Evolutionary conservation across 1,140 invertebrate genomes (phyloP).

Genomic region (Heliconius congener): DNA sequence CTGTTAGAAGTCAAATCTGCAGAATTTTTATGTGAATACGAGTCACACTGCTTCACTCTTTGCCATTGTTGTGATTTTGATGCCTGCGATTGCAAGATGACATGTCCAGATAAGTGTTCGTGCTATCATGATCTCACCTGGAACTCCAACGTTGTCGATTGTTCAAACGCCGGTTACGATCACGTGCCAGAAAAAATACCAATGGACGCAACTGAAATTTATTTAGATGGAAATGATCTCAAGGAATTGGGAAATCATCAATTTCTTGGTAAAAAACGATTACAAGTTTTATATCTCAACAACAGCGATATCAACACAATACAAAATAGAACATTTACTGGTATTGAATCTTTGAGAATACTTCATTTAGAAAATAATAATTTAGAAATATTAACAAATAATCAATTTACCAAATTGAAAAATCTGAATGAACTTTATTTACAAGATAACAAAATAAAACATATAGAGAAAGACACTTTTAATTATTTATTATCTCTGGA

Average conservation of each 20-base stretch:
- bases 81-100: constrained; percentile 95
- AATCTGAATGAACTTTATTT: constrained; percentile 90
- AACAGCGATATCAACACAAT: constrained; percentile 90
- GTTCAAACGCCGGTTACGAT: constrained; percentile 88
- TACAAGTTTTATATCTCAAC: constrained; percentile 91
- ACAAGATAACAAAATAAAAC: constrained; percentile 88
- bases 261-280: constrained; percentile 93
- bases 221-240: constrained; percentile 93
- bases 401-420: constrained; percentile 88
- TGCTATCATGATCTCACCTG: constrained; percentile 96
- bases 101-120: constrained; percentile 92
- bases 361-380: constrained; percentile 92
- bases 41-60: constrained; percentile 92
- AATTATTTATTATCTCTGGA: constrained; percentile 87
- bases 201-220: constrained; percentile 95
- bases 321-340: constrained; percentile 92
- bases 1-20: constrained; percentile 89
- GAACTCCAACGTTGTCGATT: constrained; percentile 95
- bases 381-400: constrained; percentile 88
- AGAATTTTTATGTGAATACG: constrained; percentile 93
- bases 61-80: constrained; percentile 96
- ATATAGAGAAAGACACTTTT: constrained; percentile 90
- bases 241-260: constrained; percentile 91
- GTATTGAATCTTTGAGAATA: constrained; percentile 87
- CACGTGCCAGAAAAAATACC: constrained; percentile 90